Conservation (phyloP, 2,888 invertebrate species). For the Spodoptera picta region DNA sequence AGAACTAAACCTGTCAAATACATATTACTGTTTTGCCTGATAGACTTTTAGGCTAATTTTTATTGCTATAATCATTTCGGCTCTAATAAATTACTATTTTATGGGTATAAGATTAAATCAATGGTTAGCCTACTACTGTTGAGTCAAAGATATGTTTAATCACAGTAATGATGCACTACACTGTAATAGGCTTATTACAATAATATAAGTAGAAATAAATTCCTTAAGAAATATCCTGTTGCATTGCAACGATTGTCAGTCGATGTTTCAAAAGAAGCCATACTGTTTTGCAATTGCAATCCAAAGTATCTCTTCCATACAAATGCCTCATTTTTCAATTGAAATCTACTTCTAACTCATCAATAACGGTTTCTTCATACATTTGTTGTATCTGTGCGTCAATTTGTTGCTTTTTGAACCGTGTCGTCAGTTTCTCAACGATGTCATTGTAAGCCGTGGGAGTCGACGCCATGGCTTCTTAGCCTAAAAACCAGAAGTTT, state of each 20-base stretch:
- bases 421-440: constrained; percentile 57
- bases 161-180: too few species aligned
- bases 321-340: background rate
- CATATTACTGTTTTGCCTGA: background rate
- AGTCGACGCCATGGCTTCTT: constrained; percentile 52
- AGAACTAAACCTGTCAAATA: constrained; percentile 11
- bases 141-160: too few species aligned
- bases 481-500: constrained; percentile 26
- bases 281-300: too few species aligned
- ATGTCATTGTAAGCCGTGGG: constrained; percentile 63
- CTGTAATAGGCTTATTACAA: too few species aligned
- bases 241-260: too few species aligned
- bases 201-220: too few species aligned
- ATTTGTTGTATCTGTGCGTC: constrained; percentile 23
- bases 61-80: constrained; percentile 5
- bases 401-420: constrained; percentile 53
- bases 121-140: too few species aligned
- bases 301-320: background rate
- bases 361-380: constrained; percentile 4
- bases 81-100: constrained; percentile 14
- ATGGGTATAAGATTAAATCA: constrained; percentile 14
- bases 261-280: too few species aligned
- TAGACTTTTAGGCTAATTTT: constrained; percentile 1
- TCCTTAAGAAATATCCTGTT: too few species aligned
- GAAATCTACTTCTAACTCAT: background rate